Evolutionary conservation across 2,888 invertebrate genomes (phyloP), one percentile per base, ranked within the genome.

Genomic region (Leptopilina myrica): DNA sequence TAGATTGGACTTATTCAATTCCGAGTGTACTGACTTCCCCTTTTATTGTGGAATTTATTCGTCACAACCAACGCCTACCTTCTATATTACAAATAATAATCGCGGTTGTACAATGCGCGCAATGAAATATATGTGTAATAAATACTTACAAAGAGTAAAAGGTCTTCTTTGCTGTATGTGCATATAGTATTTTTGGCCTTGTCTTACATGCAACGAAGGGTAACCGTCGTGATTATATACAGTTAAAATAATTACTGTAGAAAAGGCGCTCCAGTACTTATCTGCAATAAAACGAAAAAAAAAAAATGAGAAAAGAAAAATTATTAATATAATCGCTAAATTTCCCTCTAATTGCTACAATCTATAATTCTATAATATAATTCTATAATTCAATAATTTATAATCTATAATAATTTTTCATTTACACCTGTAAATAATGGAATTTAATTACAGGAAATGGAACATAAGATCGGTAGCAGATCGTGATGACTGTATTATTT

Each of bases 111-210:
- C 14, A 69, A 14, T 69, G 49, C 14, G 53, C 46, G 53, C 53
- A 53, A 56, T 56, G 26, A 69, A 69, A 69, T 53, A 53, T 26
- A 53, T 26, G 64, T 53, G 69, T 69, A 49, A 69, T 53, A 69
- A 53, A 69, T 69, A 69, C 49, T 69, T 26, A 53, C 49, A 8
- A 26, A 15, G n/a, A 69, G 76, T 76, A 76, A 76, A 76, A 76
- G 59, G 43, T 46, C 12, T 76, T 76, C 43, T 59, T 40, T 76
- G 64, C 15, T 56, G 33, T 73, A 26, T 49, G 8, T 46, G 6
- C 14, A 33, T 66, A 66, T 53, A 64, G 76, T 43, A 76, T 62
- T 76, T 76, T 76, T 33, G 76, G 15, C 76, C 76, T 76, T 76
- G 76, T 76, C 40, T 76, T 76, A 76, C 62, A 76, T 76, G 40